phyloP scores from a whole-genome alignment of 2,113 vertebrate species.

The Aythya baeri region DNA sequence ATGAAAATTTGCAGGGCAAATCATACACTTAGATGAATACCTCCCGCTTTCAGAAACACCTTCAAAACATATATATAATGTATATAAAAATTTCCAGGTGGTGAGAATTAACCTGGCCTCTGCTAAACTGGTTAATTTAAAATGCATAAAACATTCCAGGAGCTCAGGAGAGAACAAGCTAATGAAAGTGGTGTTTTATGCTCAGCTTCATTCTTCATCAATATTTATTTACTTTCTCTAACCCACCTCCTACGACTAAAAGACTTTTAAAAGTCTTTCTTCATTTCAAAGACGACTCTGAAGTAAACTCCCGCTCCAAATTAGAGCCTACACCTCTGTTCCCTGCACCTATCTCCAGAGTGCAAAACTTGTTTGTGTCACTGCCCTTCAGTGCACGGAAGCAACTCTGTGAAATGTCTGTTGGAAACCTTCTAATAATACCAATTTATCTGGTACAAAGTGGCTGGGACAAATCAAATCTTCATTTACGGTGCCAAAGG shows the following conservation, averaged over 20 bases:
- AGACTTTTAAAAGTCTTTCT: not conserved
- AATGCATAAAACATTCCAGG: conserved; percentile 22
- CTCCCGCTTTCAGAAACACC: not conserved
- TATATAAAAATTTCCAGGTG: not conserved
- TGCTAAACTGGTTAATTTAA: conserved; percentile 22
- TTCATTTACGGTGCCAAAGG: not conserved
- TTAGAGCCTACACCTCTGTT: not conserved
- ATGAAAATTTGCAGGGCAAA: conserved; percentile 23
- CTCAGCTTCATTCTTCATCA: conserved; percentile 22
- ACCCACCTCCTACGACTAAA: not conserved
- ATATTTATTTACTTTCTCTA: conserved; percentile 53
- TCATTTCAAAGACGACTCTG: not conserved
- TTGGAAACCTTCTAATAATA: not conserved
- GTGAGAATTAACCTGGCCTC: conserved; percentile 14
- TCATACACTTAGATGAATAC: conserved; percentile 4
- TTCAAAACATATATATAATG: not conserved
- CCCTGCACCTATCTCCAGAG: not conserved
- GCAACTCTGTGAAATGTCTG: not conserved
- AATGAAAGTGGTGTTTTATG: not conserved
- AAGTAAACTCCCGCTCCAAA: not conserved
- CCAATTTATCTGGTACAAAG: not conserved
- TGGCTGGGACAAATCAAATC: not conserved
- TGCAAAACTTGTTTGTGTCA: not conserved
- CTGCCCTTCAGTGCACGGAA: not conserved
- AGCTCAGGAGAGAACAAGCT: not conserved